Base-by-base conservation (phyloP, 1,140 invertebrate species). In the Caerostris extrusa region DNA sequence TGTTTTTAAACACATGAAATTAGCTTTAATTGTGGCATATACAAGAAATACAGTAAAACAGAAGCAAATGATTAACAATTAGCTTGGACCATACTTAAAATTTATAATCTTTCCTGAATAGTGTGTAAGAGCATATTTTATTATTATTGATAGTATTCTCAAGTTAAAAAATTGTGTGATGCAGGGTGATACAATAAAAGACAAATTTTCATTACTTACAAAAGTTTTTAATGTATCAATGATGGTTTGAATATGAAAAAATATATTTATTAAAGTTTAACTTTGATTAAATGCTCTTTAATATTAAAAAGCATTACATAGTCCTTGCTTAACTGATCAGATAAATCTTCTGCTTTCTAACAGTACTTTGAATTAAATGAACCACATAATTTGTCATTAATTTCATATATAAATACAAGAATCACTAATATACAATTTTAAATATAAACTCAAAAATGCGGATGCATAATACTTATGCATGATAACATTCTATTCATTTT, bases 11-110 rank as follows among this genome's bases (percentile, higher is more conserved):
- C 12, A 71, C 55, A 86, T 93, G 83, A 71, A 71, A 60, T 87
- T n/a, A 87, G 57, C 71, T 85, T 50, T 56, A 55, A 93, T 93
- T 82, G 55, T 77, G 53, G 7, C 60, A 83, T 82, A 57, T 91
- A 91, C 71, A 91, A 71, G 8, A 85, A 85, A 57, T 64, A 64
- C 19, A 19, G 55, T 57, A 58, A 83, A 83, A 83, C 6, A 56
- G 17, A 83, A 83, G 71, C 71, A 77, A 77, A 88, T 34, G 86
- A 64, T 88, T 88, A 56, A 58, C 56, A 85, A 85, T 58, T 60
- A 58, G 83, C 57, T 85, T 60, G 83, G 83, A 85, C 83, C 83
- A 85, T 77, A 77, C 5, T 77, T 77, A 53, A 77, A 77, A 77
- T 77, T 77, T 77, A 53, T 12, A 34, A 34, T 34, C 50, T 77